Conservation (phyloP, 2,888 invertebrate species). For the Andrena dorsata region DNA sequence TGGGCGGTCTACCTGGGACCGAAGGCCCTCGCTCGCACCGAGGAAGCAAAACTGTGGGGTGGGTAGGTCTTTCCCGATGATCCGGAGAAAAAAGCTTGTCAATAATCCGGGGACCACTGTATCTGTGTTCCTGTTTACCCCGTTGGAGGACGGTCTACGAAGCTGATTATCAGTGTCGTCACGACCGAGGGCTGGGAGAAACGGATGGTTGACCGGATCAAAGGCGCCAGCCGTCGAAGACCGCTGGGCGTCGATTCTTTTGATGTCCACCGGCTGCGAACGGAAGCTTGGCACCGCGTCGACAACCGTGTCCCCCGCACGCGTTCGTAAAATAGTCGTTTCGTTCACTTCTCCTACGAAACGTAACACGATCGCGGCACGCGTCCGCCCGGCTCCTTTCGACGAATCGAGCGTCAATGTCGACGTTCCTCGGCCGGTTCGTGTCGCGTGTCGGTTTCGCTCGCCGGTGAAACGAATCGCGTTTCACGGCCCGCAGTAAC, state of each 20-base stretch:
- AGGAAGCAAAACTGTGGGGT: too few species aligned
- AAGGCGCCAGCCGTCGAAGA: slow-evolving; percentile 41
- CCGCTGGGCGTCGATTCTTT: slow-evolving; percentile 34
- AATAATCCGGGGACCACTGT: too few species aligned
- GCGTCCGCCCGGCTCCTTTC: slow-evolving; percentile 20
- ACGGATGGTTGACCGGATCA: slow-evolving; percentile 23
- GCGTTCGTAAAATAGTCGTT: slow-evolving; percentile 39
- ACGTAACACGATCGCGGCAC: slow-evolving; percentile 40
- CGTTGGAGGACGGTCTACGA: background rate
- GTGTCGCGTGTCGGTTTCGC: slow-evolving; percentile 38
- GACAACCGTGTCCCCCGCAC: slow-evolving; percentile 32
- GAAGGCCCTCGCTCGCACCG: too few species aligned
- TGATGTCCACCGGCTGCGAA: slow-evolving; percentile 48
- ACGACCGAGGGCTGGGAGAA: slow-evolving; percentile 13
- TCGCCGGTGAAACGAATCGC: slow-evolving; percentile 31
- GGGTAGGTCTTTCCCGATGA: too few species aligned
- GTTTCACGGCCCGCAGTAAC: slow-evolving; percentile 16
- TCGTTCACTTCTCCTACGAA: slow-evolving; percentile 11
- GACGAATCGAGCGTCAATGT: slow-evolving; percentile 28
- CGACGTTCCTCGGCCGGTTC: background rate
- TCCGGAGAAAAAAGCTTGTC: too few species aligned
- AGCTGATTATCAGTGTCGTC: slow-evolving; percentile 46
- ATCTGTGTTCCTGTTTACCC: background rate
- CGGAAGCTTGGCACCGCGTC: slow-evolving; percentile 46
- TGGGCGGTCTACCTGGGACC: too few species aligned